Evolutionary conservation across 2,888 invertebrate genomes (phyloP).

Genomic region (Torymus tubicola): DNA sequence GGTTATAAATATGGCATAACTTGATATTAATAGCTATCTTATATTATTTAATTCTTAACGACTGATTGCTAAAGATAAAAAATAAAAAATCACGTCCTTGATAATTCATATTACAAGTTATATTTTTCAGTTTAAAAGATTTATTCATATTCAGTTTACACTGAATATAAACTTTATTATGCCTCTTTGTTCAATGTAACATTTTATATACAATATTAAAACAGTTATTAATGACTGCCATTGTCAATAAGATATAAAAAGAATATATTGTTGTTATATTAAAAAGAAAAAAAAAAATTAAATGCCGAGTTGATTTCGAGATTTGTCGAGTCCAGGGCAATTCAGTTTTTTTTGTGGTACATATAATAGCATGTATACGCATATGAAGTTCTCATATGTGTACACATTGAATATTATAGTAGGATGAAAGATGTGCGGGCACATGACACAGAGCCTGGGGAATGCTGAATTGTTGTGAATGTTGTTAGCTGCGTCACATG

Average conservation of each 20-base stretch:
- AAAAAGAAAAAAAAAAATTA: slow-evolving; percentile 21
- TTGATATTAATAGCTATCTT: slow-evolving; percentile 53
- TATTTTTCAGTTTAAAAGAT: slow-evolving; percentile 41
- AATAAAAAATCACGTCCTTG: slow-evolving; percentile 55
- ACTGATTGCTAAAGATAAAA: slow-evolving; percentile 51
- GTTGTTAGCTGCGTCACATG: slow-evolving; percentile 67
- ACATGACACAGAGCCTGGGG: slow-evolving; percentile 63
- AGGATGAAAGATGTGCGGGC: slow-evolving; percentile 62
- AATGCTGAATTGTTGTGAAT: slow-evolving; percentile 67
- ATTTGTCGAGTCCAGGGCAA: slow-evolving; percentile 55
- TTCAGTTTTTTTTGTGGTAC: slow-evolving; percentile 52
- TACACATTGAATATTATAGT: slow-evolving; percentile 47
- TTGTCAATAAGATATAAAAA: slow-evolving; percentile 53
- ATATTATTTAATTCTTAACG: slow-evolving; percentile 56
- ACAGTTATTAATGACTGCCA: slow-evolving; percentile 54
- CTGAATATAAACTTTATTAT: slow-evolving; percentile 40
- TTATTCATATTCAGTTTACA: slow-evolving; percentile 38
- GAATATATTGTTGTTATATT: slow-evolving; percentile 50
- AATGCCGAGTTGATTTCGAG: slow-evolving; percentile 51
- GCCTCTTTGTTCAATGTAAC: slow-evolving; percentile 49
- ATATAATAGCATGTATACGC: slow-evolving; percentile 56
- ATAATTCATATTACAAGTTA: slow-evolving; percentile 48
- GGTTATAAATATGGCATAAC: slow-evolving; percentile 53
- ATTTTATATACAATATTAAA: slow-evolving; percentile 49
- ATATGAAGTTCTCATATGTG: slow-evolving; percentile 56